Evolutionary conservation across 2,797 vertebrate species (phyloP), one percentile per base, ranked within the genome.

Genomic region (Sebastes baramenuke): DNA sequence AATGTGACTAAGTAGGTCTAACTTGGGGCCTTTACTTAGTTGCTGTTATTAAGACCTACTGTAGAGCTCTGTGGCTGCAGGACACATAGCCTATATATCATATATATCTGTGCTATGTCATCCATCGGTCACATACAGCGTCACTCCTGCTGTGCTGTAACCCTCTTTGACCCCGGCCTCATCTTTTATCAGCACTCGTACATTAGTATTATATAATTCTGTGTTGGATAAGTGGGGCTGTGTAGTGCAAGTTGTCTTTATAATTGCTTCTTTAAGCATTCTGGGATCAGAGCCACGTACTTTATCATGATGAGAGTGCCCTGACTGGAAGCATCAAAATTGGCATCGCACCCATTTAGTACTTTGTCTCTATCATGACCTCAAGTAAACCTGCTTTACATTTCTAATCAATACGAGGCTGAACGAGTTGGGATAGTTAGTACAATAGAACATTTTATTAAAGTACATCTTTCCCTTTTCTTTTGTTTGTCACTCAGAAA

Each of bases 271-370:
- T 80, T 52, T 79, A 42, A 82, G 77, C 36, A 49, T 82, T 89
- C 81, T 82, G 78, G 85, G 90, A 88, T 86, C 65, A 60, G 68
- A 79, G 84, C 88, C 90, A 89, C 62, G 3, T 32, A 67, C 72
- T 90, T 86, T 62, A 82, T 90, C 79, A 84, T 12, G 46, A 88
- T 76, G 78, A 90, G 66, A 87, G 81, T 75, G 84, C 24, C 78
- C 76, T 81, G 64, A 87, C 85, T 89, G 83, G 74, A 84, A 79
- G 49, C 59, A 79, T 81, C 29, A 72, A 60, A 83, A 82, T 61
- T 89, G 82, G 83, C 86, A 82, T 27, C 3, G 71, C 29, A 80
- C 72, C 88, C 81, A 87, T 82, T 84, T 42, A 69, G 60, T 89
- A 67, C 79, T 89, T 91, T 87, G 67, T 87, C 84, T 90, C 81